These are phyloP conservation scores for Caenorhabditis brenneri DNA, from an alignment of 1,140 invertebrate genomes.

Conservation along the genomic window DNA sequence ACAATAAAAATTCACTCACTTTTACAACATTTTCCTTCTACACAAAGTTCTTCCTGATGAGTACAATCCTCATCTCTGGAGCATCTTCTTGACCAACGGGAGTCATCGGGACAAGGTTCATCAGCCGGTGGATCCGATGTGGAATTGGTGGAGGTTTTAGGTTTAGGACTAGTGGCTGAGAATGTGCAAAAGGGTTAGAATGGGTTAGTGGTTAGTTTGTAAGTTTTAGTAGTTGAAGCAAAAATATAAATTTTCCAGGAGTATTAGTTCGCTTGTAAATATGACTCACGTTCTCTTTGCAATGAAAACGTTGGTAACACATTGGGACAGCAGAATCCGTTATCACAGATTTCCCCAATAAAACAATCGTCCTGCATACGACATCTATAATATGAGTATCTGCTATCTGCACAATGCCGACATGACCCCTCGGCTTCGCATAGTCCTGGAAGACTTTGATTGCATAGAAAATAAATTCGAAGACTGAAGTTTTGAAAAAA, in stretches of 20 bases:
- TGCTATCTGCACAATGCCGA: slow-evolving; percentile 21
- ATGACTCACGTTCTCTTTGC: slow-evolving; percentile 21
- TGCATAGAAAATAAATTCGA: too few relatives aligned
- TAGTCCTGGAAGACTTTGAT: not conserved
- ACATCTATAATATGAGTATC: slow-evolving; percentile 33
- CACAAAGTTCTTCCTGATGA: slow-evolving; percentile 12
- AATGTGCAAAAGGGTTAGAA: not conserved
- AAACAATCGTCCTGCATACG: slow-evolving; percentile 28
- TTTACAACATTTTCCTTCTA: slow-evolving; percentile 39
- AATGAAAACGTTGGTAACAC: not conserved
- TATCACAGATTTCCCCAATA: slow-evolving; percentile 18
- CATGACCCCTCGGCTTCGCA: slow-evolving; percentile 26
- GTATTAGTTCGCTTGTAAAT: not conserved
- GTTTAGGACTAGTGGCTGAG: slow-evolving; percentile 35
- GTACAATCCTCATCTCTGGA: slow-evolving; percentile 25
- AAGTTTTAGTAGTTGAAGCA: too few relatives aligned
- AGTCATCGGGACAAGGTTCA: slow-evolving; percentile 14
- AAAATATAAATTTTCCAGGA: too few relatives aligned
- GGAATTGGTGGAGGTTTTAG: not conserved
- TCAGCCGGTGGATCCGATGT: slow-evolving; percentile 17
- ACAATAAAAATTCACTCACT: not conserved
- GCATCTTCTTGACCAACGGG: slow-evolving; percentile 27
- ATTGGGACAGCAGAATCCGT: slow-evolving; percentile 33
- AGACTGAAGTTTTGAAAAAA: not conserved
- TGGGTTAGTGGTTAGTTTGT: not conserved